Evolutionary conservation across 92 coral and sea anemone species (phyloP), one percentile per base, ranked within the genome.

Genomic region (Heliopora coerulea): DNA sequence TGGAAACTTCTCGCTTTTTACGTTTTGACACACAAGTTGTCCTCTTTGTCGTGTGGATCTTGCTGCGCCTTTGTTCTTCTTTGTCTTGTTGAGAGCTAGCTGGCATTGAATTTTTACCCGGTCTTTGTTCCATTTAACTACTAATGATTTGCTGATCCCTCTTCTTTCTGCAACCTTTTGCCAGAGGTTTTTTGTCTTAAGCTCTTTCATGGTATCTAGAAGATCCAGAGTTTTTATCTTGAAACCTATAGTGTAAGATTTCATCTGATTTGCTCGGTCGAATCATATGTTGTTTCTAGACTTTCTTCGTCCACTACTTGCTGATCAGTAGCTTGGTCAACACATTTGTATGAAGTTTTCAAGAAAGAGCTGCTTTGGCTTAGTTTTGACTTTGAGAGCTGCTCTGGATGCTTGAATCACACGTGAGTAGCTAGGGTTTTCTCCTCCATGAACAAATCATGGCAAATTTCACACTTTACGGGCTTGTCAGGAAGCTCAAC

Each of bases 201-300:
- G n/a, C 15, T 10, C 7, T 68, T 61, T 68, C 57, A 49, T 14
- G 34, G 32, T 37, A 54, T 48, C 59, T 49, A 46, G 44, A 78
- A 70, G 84, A 44, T 84, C 59, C 14, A 79, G 68, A 33, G 84
- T 84, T 84, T 84, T 56, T 37, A 18, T 73, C 65, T 84, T 79
- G 52, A 84, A 79, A 33, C 78, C 81, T 54, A 79, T 61, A 41
- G 88, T 79, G 80, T 84, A 84, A 15, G 84, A 84, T 54, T 78
- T 84, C 37, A n/a, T n/a, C n/a, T n/a, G n/a, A n/a, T n/a, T n/a
- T n/a, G n/a, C n/a, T n/a, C n/a, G n/a, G n/a, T n/a, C n/a, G n/a
- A n/a, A n/a, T n/a, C n/a, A n/a, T n/a, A n/a, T n/a, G n/a, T n/a
- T n/a, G n/a, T n/a, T n/a, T n/a, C n/a, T n/a, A n/a, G n/a, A n/a